Conservation (phyloP, 2,888 invertebrate genomes). For the Tenthredo notha region DNA sequence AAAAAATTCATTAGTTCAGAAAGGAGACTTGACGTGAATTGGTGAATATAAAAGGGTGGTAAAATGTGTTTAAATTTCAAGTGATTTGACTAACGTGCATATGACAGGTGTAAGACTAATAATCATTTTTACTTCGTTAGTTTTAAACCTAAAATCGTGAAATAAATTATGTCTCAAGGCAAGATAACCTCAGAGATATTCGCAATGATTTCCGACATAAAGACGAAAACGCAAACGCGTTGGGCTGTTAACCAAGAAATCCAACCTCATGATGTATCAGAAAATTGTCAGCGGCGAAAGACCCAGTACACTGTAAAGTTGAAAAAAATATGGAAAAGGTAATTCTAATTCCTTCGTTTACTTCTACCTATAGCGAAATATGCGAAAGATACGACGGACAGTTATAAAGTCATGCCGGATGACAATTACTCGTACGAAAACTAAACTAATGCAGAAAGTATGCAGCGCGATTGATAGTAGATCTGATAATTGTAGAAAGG, state of each 20-base stretch:
- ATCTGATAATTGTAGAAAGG: slow-evolving; percentile 55
- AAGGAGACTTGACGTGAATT: neutral
- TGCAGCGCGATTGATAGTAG: neutral
- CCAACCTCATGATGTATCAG: neutral
- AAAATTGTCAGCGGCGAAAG: neutral
- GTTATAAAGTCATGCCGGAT: neutral
- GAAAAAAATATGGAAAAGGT: slow-evolving; percentile 36
- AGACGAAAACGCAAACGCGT: neutral
- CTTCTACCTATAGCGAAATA: neutral
- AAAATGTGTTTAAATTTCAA: neutral
- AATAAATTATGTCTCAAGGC: neutral
- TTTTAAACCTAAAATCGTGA: neutral
- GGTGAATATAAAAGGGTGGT: neutral
- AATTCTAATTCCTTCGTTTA: neutral
- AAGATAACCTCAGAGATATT: neutral
- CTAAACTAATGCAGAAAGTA: neutral
- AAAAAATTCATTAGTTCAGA: neutral
- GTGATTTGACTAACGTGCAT: neutral
- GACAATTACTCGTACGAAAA: neutral
- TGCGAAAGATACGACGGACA: neutral
- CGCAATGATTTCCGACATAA: neutral
- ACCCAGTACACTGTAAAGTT: neutral
- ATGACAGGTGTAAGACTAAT: neutral
- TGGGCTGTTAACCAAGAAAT: neutral
- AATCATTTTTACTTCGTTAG: neutral